Evolutionary conservation across 2,797 vertebrate species (phyloP).

Genomic region (Brachyrhaphis roseni): DNA sequence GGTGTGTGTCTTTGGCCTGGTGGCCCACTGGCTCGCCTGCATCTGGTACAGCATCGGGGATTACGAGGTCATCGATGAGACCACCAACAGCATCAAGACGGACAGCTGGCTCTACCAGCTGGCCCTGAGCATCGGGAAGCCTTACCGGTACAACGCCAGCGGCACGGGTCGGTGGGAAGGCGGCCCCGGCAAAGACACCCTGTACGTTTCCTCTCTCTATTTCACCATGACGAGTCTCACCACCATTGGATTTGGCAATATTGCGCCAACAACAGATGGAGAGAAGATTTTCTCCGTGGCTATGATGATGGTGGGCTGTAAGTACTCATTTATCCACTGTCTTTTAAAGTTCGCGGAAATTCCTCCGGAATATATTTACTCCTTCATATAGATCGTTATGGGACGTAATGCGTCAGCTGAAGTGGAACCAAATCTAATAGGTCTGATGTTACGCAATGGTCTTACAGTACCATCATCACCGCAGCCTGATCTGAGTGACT

Average conservation of each 20-base stretch:
- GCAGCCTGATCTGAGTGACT: slow-evolving; percentile 3
- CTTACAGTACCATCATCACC: neutral
- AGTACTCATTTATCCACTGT: slow-evolving; percentile 68
- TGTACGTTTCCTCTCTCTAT: slow-evolving; percentile 97
- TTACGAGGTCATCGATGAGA: slow-evolving; percentile 93
- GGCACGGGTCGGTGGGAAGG: slow-evolving; percentile 95
- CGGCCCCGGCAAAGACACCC: slow-evolving; percentile 93
- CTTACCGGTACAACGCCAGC: slow-evolving; percentile 91
- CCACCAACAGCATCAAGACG: slow-evolving; percentile 92
- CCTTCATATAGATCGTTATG: neutral
- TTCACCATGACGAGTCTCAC: slow-evolving; percentile 99
- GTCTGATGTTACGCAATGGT: slow-evolving; percentile 30
- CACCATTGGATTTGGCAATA: slow-evolving; percentile 98
- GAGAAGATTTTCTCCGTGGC: slow-evolving; percentile 98
- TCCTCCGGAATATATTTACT: neutral
- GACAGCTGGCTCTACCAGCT: slow-evolving; percentile 98
- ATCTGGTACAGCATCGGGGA: slow-evolving; percentile 99
- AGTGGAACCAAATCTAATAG: slow-evolving; percentile 5
- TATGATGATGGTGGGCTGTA: slow-evolving; percentile 99
- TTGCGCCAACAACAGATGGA: slow-evolving; percentile 94
- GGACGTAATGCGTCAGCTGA: neutral
- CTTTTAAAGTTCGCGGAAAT: slow-evolving; percentile 4
- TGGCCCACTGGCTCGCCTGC: slow-evolving; percentile 97
- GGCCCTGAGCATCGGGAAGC: slow-evolving; percentile 91
- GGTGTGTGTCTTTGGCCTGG: slow-evolving; percentile 95